Evolutionary conservation across 2,797 vertebrate species (phyloP), one percentile per base, ranked within the genome.

Genomic region (Pseudocheirus occidentalis): DNA sequence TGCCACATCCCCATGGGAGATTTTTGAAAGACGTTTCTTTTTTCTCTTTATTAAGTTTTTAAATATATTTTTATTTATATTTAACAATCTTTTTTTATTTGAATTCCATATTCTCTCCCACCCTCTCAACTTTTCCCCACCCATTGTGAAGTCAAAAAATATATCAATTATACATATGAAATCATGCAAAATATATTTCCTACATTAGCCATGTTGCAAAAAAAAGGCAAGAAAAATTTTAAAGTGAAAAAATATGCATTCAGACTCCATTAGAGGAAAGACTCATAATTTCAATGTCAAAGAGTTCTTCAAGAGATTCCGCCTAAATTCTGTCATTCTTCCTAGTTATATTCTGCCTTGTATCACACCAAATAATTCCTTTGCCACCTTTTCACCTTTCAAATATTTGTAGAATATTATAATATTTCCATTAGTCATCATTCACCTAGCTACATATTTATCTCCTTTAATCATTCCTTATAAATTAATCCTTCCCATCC

Each of bases 351-450:
- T 87, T 94, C 73, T 95, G 94, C 97, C 94, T 96, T 91, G 53
- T 94, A 24, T 94, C 92, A 97, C 96, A 95, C 97, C 95, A 94
- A 97, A 96, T 95, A 96, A 97, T 52, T 98, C 97, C 96, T 97
- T 90, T 98, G 87, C 29, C 59, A 94, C 91, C 66, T 93, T 96
- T 95, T 94, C 97, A 97, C 97, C 96, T 96, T 98, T 97, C 96
- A 98, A 93, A 98, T 97, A 94, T 93, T 98, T 98, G 94, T 97
- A 98, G 95, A 97, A 96, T 95, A 92, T 97, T 98, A 93, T 95
- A 95, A 92, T 96, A 97, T 95, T 98, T 95, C 92, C 95, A 90
- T 54, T 96, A 97, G 97, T 90, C 92, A 95, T 96, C 97, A 95
- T 58, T 50, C 96, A 90, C 96, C 95, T 95, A 90, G 91, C 55